Evolutionary conservation across 2,113 vertebrate genomes (phyloP).

Genomic region (Psittacula cyanocephala): DNA sequence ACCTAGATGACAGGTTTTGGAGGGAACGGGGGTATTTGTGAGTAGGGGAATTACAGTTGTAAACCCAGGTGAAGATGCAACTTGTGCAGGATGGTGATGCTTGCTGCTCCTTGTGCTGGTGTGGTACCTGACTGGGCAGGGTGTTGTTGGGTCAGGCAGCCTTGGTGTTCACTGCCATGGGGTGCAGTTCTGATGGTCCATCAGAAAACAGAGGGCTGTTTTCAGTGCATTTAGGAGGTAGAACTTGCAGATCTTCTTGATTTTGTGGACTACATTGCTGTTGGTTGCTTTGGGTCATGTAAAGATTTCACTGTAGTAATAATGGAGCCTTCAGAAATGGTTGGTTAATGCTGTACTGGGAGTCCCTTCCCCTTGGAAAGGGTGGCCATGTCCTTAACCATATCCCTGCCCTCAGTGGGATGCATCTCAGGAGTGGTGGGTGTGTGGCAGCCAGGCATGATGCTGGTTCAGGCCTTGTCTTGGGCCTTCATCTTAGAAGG

Average conservation of each 20-base stretch:
- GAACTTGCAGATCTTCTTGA: background rate
- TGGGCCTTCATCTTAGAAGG: background rate
- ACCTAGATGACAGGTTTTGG: background rate
- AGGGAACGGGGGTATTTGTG: background rate
- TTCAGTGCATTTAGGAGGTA: background rate
- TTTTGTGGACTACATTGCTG: background rate
- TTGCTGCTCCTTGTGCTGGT: background rate
- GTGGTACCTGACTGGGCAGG: background rate
- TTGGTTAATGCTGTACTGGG: background rate
- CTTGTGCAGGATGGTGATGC: background rate
- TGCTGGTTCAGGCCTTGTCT: background rate
- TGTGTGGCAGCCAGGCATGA: rapidly evolving
- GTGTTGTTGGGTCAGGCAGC: background rate
- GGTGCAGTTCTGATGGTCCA: background rate
- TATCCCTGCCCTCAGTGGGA: background rate
- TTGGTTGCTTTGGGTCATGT: background rate
- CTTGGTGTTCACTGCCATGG: background rate
- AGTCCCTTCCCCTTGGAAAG: background rate
- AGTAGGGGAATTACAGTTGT: background rate
- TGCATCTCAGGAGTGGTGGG: background rate
- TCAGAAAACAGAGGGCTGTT: background rate
- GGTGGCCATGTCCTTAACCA: background rate
- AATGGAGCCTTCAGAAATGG: background rate
- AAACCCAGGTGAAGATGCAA: background rate
- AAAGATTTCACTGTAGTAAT: background rate